Evolutionary conservation across 2,113 vertebrate species (phyloP), one percentile per base, ranked within the genome.

Genomic region (Carassius gibelio): DNA sequence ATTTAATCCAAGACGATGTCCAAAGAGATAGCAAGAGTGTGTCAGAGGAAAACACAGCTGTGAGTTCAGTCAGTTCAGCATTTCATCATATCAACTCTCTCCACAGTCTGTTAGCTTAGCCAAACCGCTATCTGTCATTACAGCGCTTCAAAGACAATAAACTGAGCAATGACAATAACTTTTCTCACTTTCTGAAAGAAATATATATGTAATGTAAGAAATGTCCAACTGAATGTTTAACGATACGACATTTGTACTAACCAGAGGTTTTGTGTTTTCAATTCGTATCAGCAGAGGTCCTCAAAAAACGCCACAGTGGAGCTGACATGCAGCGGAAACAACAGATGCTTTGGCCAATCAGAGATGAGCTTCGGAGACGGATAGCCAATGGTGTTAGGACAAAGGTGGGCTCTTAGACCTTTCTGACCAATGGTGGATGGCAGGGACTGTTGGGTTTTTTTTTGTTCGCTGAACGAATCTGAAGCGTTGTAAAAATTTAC

Each of bases 291-390:
- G 84, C 81, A 45, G 8, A 68, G 19, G 8, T 52, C 77, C 75
- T 71, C 15, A 55, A 61, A 62, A 71, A 75, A 88, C 50, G 76
- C 38, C 69, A 86, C 71, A 23, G 57, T 62, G 14, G 26, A 42
- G 50, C 38, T 66, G 50, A 76, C 84, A 64, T 81, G 57, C 30
- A 38, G 38, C 81, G 87, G 87, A 86, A 81, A 84, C 77, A 81
- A 81, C 81, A 77, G 66, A 61, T 1, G 0, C 13, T 23, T 26
- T 45, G 23, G 34, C 87, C 82, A 86, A 88, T 84, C 17, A 42
- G 23, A n/a, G 38, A 3, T 38, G 30, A 72, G 68, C 4, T 0
- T 59, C 7, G 0, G 21, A 5, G 23, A 10, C 66, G 13, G 38
- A 23, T 42, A 59, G 68, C 81, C 81, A 83, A 83, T 59, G 23